phyloP scores from a whole-genome alignment of 1,140 invertebrate genomes.

The Zaprionus camerounensis region DNA sequence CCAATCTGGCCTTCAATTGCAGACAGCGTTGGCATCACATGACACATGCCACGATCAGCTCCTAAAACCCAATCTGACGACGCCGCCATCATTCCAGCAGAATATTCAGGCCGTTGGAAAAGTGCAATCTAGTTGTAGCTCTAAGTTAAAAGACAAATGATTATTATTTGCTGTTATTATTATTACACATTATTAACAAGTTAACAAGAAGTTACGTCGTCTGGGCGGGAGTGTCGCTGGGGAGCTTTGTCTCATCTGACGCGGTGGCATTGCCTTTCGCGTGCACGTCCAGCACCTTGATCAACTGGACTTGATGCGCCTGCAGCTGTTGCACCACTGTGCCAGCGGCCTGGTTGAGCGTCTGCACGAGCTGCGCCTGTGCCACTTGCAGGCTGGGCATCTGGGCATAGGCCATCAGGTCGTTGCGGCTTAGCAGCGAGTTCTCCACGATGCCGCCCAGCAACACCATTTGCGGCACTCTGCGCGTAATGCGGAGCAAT shows the following conservation, averaged over 20 bases:
- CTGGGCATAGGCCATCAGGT: slow-evolving; percentile 87
- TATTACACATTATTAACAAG: slow-evolving; percentile 45
- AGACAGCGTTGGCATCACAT: slow-evolving; percentile 64
- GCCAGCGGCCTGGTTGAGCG: slow-evolving; percentile 87
- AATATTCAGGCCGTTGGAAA: slow-evolving; percentile 72
- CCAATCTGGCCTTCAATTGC: slow-evolving; percentile 81
- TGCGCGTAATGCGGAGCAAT: slow-evolving; percentile 87
- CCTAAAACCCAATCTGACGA: slow-evolving; percentile 54
- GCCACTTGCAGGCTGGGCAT: slow-evolving; percentile 87
- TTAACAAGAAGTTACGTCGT: slow-evolving; percentile 34
- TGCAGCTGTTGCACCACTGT: slow-evolving; percentile 88
- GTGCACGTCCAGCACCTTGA: slow-evolving; percentile 87
- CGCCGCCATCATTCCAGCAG: slow-evolving; percentile 73
- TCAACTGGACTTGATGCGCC: slow-evolving; percentile 88
- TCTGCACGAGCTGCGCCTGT: slow-evolving; percentile 87
- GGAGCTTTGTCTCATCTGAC: slow-evolving; percentile 30
- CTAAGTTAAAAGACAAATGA: slow-evolving; percentile 65
- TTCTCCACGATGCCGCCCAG: slow-evolving; percentile 89
- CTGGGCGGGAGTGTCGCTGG: slow-evolving; percentile 13
- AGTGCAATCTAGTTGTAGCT: slow-evolving; percentile 80
- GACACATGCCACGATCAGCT: slow-evolving; percentile 60
- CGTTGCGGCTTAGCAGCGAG: slow-evolving; percentile 87
- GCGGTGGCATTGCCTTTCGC: slow-evolving; percentile 66
- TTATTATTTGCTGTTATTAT: slow-evolving; percentile 45
- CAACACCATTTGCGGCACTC: slow-evolving; percentile 87